Evolutionary conservation across 2,797 vertebrate species (phyloP).

Genomic region (Sebastes itinus): DNA sequence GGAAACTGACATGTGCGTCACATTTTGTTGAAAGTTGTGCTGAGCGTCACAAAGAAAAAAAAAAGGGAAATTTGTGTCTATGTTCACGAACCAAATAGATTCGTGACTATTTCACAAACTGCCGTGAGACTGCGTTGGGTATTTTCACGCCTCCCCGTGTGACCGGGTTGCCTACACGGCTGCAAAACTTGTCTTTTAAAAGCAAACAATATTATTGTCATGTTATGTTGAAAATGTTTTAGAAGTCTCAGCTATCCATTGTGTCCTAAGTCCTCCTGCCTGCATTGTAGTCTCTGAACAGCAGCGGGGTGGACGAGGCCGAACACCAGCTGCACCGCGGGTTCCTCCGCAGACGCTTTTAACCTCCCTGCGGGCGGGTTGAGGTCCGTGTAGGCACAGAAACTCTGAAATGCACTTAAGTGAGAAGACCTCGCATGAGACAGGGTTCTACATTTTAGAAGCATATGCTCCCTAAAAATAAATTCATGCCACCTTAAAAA

Average conservation of each 20-base stretch:
- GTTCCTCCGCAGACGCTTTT: constrained; percentile 17
- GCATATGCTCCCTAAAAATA: constrained; percentile 46
- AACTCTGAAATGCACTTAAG: constrained; percentile 51
- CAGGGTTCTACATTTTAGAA: constrained; percentile 18
- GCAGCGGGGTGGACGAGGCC: background rate
- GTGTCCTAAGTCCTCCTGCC: background rate
- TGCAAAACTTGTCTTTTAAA: background rate
- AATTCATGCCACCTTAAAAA: constrained; percentile 38
- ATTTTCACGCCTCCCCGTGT: background rate
- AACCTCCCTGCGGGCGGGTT: constrained; percentile 21
- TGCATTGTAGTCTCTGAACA: background rate
- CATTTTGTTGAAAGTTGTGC: no score
- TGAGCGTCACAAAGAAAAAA: no score
- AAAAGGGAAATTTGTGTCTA: no score
- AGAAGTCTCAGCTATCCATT: background rate
- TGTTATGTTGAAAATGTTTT: background rate
- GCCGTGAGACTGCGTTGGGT: no score
- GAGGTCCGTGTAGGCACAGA: constrained; percentile 8
- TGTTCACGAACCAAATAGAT: no score
- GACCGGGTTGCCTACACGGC: no score
- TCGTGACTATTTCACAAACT: no score
- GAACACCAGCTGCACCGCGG: background rate
- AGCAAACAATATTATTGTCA: background rate
- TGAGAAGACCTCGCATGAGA: constrained; percentile 27
- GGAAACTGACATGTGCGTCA: no score